Base-by-base conservation (phyloP, 2,888 invertebrate species). In the Ectobius pallidus region DNA sequence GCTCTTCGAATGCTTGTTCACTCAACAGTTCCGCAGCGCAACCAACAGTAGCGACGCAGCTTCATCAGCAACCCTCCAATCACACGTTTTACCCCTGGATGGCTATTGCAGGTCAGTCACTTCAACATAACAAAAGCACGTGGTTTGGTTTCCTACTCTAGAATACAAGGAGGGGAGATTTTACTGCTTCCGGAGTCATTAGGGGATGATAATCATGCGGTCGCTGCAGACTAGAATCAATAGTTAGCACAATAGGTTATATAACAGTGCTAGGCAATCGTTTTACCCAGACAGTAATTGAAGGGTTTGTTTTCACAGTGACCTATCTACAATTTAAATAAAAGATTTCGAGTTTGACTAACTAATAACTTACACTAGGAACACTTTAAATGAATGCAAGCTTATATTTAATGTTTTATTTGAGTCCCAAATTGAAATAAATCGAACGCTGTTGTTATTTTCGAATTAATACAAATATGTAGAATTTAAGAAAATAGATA, bases 41-140 rank as follows among this genome's bases (percentile, higher is more conserved):
- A 84, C 89, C 91, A 77, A 76, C 80, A 14, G 88, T 88, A 77
- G 90, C 91, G 68, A 93, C 93, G 79, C 94, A 92, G 82, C 91
- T 94, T 78, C 94, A 95, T 85, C 87, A 86, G 82, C 95, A 95
- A 86, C 93, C 94, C 86, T 89, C 92, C 84, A 90, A 90, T 86
- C 95, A 96, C 89, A 95, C 95, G 82, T 96, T 96, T 88, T 96
- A 96, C 87, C 96, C 96, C 80, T 96, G 96, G 96, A 96, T 96
- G 96, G 96, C 96, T 86, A 96, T 96, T 89, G 96, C 96, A 96
- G 96, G 96, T 96, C 85, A 91, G 94, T 88, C 78, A 30, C 14
- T 30, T 58, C 58, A 30, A 30, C 16, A 20, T n/a, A 25, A 58
- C 25, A 58, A 58, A 58, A 58, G 25, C 58, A 58, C 58, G 58